Evolutionary conservation across 2,113 vertebrate genomes (phyloP).

Genomic region (Polypterus senegalus): DNA sequence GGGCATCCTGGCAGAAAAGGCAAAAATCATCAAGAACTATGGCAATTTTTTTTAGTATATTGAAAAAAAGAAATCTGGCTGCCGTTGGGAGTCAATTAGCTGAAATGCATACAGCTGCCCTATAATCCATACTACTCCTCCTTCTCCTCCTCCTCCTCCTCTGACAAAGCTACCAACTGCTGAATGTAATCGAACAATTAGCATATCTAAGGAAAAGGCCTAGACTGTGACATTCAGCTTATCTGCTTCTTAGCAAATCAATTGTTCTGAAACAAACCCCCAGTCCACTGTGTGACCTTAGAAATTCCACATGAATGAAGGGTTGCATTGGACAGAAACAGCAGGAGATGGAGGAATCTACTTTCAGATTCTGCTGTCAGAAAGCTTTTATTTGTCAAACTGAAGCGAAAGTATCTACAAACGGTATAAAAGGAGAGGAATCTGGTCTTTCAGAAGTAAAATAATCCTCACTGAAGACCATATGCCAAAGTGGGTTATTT

Average conservation of each 20-base stretch:
- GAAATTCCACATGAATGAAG: constrained; percentile 28
- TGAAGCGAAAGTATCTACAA: constrained; percentile 1
- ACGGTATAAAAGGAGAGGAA: constrained; percentile 6
- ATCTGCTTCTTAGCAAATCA: constrained; percentile 27
- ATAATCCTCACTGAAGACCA: constrained; percentile 24
- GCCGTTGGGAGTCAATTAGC: constrained; percentile 30
- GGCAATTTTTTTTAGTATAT: background rate
- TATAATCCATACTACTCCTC: constrained; percentile 28
- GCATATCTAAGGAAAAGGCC: constrained; percentile 48
- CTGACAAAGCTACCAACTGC: constrained; percentile 42
- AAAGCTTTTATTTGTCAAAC: constrained; percentile 22
- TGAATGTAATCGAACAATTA: constrained; percentile 46
- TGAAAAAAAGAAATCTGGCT: constrained; percentile 22
- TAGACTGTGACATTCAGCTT: constrained; percentile 46
- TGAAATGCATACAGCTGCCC: constrained; percentile 48
- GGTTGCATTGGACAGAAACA: constrained; percentile 16
- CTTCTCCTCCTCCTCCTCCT: constrained; percentile 17
- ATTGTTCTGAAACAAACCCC: constrained; percentile 36
- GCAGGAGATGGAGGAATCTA: constrained; percentile 14
- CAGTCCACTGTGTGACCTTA: constrained; percentile 24
- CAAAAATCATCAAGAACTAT: background rate
- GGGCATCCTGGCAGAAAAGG: background rate
- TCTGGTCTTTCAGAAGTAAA: constrained; percentile 5
- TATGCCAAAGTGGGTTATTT: constrained; percentile 23
- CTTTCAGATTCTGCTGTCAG: constrained; percentile 10